Conservation (phyloP, 35 echinoderm and acorn worm species). For the Ophioderma brevispina region DNA sequence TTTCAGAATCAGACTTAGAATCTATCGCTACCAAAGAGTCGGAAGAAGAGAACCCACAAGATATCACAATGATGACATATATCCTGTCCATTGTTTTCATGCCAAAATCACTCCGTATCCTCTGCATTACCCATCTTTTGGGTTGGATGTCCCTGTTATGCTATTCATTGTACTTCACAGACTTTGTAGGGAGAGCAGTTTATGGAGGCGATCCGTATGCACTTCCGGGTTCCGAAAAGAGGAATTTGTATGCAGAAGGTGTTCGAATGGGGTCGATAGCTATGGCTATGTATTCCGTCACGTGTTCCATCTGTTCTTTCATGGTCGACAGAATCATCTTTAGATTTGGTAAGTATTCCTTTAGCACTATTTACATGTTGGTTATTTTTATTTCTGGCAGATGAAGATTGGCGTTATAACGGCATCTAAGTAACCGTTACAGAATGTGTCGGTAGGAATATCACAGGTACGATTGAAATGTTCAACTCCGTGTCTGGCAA, state of each 20-base stretch:
- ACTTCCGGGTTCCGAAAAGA: conserved; percentile 46
- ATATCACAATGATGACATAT: conserved; percentile 69
- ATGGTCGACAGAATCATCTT: conserved; percentile 72
- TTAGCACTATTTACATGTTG: neutral
- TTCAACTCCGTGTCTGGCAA: no score
- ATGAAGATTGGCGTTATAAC: neutral
- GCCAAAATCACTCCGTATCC: conserved; percentile 84
- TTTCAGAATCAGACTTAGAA: neutral
- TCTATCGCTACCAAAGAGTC: conserved; percentile 4
- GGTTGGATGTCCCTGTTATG: conserved; percentile 99
- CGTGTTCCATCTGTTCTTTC: conserved; percentile 84
- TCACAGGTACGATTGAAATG: no score
- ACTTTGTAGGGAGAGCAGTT: conserved; percentile 90
- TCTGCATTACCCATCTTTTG: conserved; percentile 90
- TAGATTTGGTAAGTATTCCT: conserved; percentile 78
- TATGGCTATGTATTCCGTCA: conserved; percentile 91
- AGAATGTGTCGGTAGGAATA: no score
- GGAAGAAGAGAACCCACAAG: conserved; percentile 1
- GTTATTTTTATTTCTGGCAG: neutral
- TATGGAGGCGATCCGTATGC: conserved; percentile 87
- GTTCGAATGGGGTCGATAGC: conserved; percentile 90
- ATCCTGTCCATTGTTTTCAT: conserved; percentile 84
- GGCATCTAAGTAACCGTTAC: no score
- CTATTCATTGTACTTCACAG: conserved; percentile 96
- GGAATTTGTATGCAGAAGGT: conserved; percentile 71